phyloP scores from a whole-genome alignment of 2,113 vertebrate genomes.

The Labrus mixtus region DNA sequence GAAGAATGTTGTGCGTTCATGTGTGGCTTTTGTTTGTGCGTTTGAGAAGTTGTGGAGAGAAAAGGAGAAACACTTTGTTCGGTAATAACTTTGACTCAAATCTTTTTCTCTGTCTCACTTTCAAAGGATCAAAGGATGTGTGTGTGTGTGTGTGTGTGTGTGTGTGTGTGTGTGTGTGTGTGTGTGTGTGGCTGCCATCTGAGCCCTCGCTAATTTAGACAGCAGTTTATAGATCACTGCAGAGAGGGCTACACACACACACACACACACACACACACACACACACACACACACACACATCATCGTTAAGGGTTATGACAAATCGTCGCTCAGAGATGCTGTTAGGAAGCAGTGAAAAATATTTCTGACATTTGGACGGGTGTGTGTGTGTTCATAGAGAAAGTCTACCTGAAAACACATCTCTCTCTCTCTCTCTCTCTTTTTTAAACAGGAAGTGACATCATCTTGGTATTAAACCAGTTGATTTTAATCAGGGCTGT shows the following conservation, averaged over 20 bases:
- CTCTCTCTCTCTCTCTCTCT: no score
- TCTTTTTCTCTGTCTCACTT: slow-evolving; percentile 10
- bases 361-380: neutral
- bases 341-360: neutral
- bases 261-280: neutral
- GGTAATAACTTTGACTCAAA: slow-evolving; percentile 22
- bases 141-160: neutral
- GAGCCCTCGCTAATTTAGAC: slow-evolving; percentile 33
- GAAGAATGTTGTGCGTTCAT: neutral
- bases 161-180: neutral
- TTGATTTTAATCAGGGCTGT: no score
- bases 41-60: neutral
- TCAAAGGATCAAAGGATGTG: slow-evolving; percentile 45
- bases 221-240: slow-evolving; percentile 25
- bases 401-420: no score
- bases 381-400: neutral
- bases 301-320: neutral
- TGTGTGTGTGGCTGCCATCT: slow-evolving; percentile 7
- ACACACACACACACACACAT: neutral
- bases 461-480: neutral
- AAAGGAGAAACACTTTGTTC: slow-evolving; percentile 31
- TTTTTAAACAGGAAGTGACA: no score
- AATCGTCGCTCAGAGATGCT: neutral
- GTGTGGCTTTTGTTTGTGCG: slow-evolving; percentile 2
- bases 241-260: neutral